These are phyloP conservation scores for Mythimna impura DNA, from an alignment of 2,888 invertebrate species.

Conservation along the genomic window DNA sequence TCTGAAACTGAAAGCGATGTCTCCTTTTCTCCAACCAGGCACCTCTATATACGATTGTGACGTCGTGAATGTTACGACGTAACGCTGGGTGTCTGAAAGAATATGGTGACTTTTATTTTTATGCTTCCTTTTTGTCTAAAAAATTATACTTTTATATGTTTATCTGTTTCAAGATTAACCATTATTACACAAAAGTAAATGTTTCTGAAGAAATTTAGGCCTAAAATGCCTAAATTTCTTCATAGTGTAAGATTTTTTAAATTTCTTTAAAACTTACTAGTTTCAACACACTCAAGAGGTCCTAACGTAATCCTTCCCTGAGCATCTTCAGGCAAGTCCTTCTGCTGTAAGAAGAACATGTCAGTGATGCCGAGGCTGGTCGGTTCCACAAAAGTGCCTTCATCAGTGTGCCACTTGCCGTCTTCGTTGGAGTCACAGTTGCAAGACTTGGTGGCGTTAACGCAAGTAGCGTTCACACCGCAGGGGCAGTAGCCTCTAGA, in stretches of 20 bases:
- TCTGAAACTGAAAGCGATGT: slow-evolving; percentile 97
- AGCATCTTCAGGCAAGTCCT: slow-evolving; percentile 95
- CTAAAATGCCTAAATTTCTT: neutral
- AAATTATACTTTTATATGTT: neutral
- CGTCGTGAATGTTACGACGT: slow-evolving; percentile 98
- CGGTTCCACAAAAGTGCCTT: slow-evolving; percentile 95
- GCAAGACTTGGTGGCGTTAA: slow-evolving; percentile 95
- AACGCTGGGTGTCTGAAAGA: slow-evolving; percentile 95
- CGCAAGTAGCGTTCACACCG: slow-evolving; percentile 95
- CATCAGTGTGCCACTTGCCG: slow-evolving; percentile 96
- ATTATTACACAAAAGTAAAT: neutral
- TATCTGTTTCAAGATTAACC: neutral
- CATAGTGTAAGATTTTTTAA: neutral
- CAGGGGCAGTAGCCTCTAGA: slow-evolving; percentile 93
- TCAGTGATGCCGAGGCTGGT: slow-evolving; percentile 96
- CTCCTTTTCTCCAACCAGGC: slow-evolving; percentile 97
- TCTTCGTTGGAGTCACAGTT: slow-evolving; percentile 97
- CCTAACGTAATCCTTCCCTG: slow-evolving; percentile 97
- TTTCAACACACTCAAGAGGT: slow-evolving; percentile 98
- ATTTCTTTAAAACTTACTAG: slow-evolving; percentile 92
- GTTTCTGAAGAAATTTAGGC: neutral
- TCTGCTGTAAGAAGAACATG: slow-evolving; percentile 97
- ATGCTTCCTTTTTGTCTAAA: too few species aligned
- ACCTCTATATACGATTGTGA: slow-evolving; percentile 98
- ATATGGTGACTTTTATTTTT: neutral